phyloP scores from a whole-genome alignment of 2,888 invertebrate species.

The Nomada ruficornis region DNA sequence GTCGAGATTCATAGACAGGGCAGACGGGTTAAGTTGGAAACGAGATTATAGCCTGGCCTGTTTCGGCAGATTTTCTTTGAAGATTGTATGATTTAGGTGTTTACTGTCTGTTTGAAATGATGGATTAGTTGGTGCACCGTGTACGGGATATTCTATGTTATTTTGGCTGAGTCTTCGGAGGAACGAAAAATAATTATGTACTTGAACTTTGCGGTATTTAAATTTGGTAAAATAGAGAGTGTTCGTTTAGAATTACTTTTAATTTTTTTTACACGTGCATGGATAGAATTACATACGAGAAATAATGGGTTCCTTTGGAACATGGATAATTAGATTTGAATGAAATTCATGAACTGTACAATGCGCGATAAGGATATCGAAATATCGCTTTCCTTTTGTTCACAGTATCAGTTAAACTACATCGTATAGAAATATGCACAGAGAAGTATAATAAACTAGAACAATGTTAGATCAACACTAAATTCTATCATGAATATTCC shows the following conservation, averaged over 20 bases:
- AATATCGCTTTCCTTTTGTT: not conserved
- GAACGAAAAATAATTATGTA: too few species aligned
- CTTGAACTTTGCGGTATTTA: too few species aligned
- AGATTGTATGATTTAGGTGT: not conserved
- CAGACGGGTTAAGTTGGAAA: not conserved
- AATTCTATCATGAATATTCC: too few species aligned
- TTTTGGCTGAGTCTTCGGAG: too few species aligned
- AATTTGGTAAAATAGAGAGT: too few species aligned
- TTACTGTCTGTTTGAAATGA: not conserved
- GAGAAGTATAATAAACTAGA: too few species aligned
- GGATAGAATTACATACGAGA: not conserved
- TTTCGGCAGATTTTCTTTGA: not conserved
- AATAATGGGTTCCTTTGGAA: not conserved
- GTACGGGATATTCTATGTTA: too few species aligned
- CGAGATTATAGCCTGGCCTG: not conserved
- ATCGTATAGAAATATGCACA: too few species aligned
- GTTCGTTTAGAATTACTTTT: too few species aligned
- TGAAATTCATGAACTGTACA: conserved; percentile 1
- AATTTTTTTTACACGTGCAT: too few species aligned
- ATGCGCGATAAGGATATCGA: not conserved
- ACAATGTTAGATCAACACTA: too few species aligned
- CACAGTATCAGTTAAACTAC: not conserved
- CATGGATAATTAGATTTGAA: conserved; percentile 1
- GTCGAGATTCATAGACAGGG: not conserved
- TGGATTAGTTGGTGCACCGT: too few species aligned